phyloP scores from a whole-genome alignment of 2,888 invertebrate genomes.

The Morpho achilles region DNA sequence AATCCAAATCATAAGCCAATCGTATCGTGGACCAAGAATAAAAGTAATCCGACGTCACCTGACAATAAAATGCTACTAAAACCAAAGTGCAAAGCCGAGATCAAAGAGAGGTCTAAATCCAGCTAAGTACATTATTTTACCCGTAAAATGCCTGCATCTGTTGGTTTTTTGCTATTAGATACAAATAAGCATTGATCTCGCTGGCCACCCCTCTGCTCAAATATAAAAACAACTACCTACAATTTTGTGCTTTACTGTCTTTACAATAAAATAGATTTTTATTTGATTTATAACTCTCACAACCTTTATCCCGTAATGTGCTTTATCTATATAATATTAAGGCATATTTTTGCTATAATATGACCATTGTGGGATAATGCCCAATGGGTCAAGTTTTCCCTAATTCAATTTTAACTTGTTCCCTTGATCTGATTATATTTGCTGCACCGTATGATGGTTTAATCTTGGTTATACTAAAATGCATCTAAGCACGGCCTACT shows the following conservation, averaged over 20 bases:
- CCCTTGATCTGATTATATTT: conserved; percentile 66
- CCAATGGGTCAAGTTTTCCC: conserved; percentile 64
- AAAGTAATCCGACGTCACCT: conserved; percentile 40
- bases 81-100: conserved; percentile 48
- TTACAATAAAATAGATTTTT: conserved; percentile 20
- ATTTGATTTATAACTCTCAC: conserved; percentile 1
- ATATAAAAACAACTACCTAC: neutral
- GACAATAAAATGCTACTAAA: conserved; percentile 37
- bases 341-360: conserved; percentile 11
- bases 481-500: conserved; percentile 36
- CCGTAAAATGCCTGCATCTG: conserved; percentile 78
- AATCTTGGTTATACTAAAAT: conserved; percentile 38
- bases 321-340: conserved; percentile 4
- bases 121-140: conserved; percentile 75
- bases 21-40: conserved; percentile 38
- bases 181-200: conserved; percentile 72
- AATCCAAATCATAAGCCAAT: conserved; percentile 45
- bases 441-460: conserved; percentile 55
- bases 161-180: conserved; percentile 75
- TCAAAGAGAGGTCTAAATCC: conserved; percentile 72
- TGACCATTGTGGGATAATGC: conserved; percentile 26
- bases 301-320: conserved; percentile 11
- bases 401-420: conserved; percentile 72
- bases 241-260: conserved; percentile 23
- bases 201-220: conserved; percentile 47